Percentiles rank a stretch among this genome's conserved stretches.
Evolutionary conservation across 2,113 vertebrate species (phyloP).

Genomic region (Perca schrenkii): DNA sequence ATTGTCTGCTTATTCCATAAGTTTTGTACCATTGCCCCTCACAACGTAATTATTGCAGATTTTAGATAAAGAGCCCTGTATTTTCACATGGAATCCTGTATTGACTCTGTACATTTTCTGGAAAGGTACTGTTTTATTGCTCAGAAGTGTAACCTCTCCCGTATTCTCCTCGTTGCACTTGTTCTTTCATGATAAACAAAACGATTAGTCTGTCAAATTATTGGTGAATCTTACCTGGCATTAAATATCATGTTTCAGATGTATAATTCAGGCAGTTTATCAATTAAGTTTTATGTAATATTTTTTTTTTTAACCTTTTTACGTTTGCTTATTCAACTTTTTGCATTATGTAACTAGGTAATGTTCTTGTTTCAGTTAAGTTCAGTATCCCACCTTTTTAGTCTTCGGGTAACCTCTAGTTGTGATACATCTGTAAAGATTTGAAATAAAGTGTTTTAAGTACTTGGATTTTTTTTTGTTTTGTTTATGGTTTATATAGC

Average conservation of each 20-base stretch:
- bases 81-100: slow-evolving; percentile 40
- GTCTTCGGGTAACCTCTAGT: slow-evolving; percentile 81
- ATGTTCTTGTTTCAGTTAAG: slow-evolving; percentile 77
- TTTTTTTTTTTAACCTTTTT: slow-evolving; percentile 62
- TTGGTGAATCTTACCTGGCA: slow-evolving; percentile 54
- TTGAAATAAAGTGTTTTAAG: slow-evolving; percentile 85
- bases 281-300: slow-evolving; percentile 56
- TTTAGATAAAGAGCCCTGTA: slow-evolving; percentile 56
- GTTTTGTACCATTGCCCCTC: slow-evolving; percentile 60
- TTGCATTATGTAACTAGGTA: slow-evolving; percentile 82
- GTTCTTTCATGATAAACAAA: slow-evolving; percentile 56
- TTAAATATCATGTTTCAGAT: slow-evolving; percentile 68
- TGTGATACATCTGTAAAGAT: slow-evolving; percentile 85
- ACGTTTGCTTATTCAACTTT: slow-evolving; percentile 73
- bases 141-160: slow-evolving; percentile 68
- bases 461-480: slow-evolving; percentile 43
- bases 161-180: slow-evolving; percentile 74
- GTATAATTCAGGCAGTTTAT: slow-evolving; percentile 75
- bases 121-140: slow-evolving; percentile 77
- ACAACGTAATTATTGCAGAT: slow-evolving; percentile 47
- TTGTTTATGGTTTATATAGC: background rate
- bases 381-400: slow-evolving; percentile 79
- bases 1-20: slow-evolving; percentile 54
- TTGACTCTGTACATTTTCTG: slow-evolving; percentile 63
- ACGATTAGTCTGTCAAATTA: slow-evolving; percentile 48